Conservation (phyloP, 2,888 invertebrate species). For the Aplocera efformata region DNA sequence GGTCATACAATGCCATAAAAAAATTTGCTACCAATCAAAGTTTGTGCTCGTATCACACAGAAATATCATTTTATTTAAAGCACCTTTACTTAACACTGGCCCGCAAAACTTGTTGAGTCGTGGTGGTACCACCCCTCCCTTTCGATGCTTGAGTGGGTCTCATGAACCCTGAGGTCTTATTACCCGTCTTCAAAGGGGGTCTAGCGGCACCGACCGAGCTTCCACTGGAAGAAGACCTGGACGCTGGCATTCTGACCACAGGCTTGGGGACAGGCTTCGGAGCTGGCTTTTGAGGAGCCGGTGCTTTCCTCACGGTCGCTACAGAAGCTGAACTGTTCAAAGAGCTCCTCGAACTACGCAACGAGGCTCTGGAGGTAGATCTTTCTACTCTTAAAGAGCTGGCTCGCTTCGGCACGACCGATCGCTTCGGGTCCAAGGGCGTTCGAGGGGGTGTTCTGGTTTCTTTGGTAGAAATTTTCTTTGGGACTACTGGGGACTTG, state of each 20-base stretch:
- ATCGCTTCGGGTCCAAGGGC: conserved; percentile 54
- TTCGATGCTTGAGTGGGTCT: conserved; percentile 92
- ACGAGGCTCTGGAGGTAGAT: conserved; percentile 88
- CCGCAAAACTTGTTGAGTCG: conserved; percentile 49
- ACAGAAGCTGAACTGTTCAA: conserved; percentile 90
- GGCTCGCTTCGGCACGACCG: conserved; percentile 51
- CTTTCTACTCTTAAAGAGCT: conserved; percentile 84
- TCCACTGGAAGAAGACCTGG: conserved; percentile 69
- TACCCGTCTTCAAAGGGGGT: conserved; percentile 58
- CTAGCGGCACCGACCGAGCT: conserved; percentile 74
- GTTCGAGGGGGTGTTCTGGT: conserved; percentile 60
- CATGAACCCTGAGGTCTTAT: conserved; percentile 86
- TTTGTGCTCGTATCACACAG: too few relatives aligned
- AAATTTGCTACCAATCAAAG: too few relatives aligned
- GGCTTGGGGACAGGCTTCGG: conserved; percentile 72
- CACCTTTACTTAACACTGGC: conserved; percentile 55
- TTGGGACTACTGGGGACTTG: conserved; percentile 64
- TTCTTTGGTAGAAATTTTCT: conserved; percentile 77
- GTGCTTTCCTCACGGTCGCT: conserved; percentile 87
- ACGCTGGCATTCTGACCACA: conserved; percentile 65
- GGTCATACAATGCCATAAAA: too few relatives aligned
- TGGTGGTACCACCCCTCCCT: conserved; percentile 79
- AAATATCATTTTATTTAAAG: background rate
- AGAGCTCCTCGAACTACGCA: conserved; percentile 91
- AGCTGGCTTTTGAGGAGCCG: conserved; percentile 66